Evolutionary conservation across 2,113 vertebrate genomes (phyloP), one percentile per base, ranked within the genome.

Genomic region (Forbesichthys papilliferus): DNA sequence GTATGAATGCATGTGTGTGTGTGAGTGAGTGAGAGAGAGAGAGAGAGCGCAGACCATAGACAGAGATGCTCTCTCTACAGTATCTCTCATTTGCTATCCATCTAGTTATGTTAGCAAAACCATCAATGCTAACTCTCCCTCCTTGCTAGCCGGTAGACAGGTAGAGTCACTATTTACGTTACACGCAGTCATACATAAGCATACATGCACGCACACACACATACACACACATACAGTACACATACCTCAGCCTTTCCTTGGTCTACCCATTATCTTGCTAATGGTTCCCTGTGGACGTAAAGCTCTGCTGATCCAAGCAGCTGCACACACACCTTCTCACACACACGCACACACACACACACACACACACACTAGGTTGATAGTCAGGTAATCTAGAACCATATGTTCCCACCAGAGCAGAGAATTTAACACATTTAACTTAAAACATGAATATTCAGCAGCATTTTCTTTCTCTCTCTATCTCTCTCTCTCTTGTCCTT

Each of bases 281-380:
- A 90, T 89, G 77, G 80, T 78, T 90, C 89, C 87, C 86, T 75
- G 77, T 88, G 84, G 87, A 90, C 76, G 74, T 78, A 78, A 88
- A 84, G 83, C 89, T 84, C 81, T 83, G 83, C 86, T 90, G 89
- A 89, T 84, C 80, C 82, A 84, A 84, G 84, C 87, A 89, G 74
- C 86, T 88, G 83, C 77, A 84, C 69, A 78, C 52, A 67, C 36
- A 58, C 59, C 62, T 64, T 56, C 59, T 67, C 61, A 68, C 18
- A 49, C 62, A 61, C 18, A 67, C 61, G 62, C 34, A 48, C 64
- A 62, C 16, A 74, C 68, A 42, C 59, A 68, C 46, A 53, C 65
- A 47, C 51, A 63, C 61, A 64, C 47, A 64, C 47, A 51, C 36
- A 62, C n/a, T 9, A 34, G 20, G 12, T 9, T n/a, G 52, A 56